Percentiles rank a stretch among this genome's conserved stretches.
phyloP scores from a whole-genome alignment of 2,888 invertebrate species.

The Neria commutata region DNA sequence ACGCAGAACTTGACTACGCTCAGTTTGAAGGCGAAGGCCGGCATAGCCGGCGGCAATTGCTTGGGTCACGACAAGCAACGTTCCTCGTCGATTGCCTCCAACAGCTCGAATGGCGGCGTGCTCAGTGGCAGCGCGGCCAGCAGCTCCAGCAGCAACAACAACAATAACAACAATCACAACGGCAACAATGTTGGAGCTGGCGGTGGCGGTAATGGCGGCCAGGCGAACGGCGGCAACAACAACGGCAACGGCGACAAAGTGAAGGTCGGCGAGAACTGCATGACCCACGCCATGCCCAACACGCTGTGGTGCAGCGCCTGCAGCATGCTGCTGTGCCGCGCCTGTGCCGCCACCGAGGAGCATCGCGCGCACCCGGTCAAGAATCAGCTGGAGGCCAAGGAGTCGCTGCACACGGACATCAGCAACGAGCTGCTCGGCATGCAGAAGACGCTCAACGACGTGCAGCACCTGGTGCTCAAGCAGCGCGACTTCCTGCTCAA shows the following conservation, averaged over 20 bases:
- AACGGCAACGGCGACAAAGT: slow-evolving; percentile 30
- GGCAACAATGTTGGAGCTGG: slow-evolving; percentile 10
- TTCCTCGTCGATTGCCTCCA: slow-evolving; percentile 35
- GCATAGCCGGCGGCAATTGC: background rate
- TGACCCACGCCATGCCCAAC: slow-evolving; percentile 75
- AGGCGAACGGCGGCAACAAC: slow-evolving; percentile 2
- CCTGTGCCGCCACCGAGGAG: slow-evolving; percentile 70
- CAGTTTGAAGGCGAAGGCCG: slow-evolving; percentile 62
- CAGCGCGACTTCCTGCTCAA: slow-evolving; percentile 76
- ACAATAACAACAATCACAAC: slow-evolving; percentile 11
- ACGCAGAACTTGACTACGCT: slow-evolving; percentile 68
- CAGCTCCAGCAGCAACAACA: slow-evolving; percentile 21
- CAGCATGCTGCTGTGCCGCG: slow-evolving; percentile 69
- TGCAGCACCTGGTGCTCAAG: slow-evolving; percentile 73
- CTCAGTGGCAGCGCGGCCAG: slow-evolving; percentile 14
- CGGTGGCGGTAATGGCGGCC: slow-evolving; percentile 4
- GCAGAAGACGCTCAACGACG: slow-evolving; percentile 73
- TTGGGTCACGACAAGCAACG: slow-evolving; percentile 31
- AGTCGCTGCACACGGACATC: slow-evolving; percentile 70
- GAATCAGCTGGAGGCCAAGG: slow-evolving; percentile 71
- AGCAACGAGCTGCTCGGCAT: slow-evolving; percentile 72
- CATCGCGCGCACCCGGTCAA: slow-evolving; percentile 73
- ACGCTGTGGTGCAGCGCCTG: slow-evolving; percentile 75
- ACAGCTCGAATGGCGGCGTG: slow-evolving; percentile 27
- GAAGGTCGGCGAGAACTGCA: slow-evolving; percentile 67